Conservation (phyloP, 1,140 invertebrate species). For the Venturia canescens region DNA sequence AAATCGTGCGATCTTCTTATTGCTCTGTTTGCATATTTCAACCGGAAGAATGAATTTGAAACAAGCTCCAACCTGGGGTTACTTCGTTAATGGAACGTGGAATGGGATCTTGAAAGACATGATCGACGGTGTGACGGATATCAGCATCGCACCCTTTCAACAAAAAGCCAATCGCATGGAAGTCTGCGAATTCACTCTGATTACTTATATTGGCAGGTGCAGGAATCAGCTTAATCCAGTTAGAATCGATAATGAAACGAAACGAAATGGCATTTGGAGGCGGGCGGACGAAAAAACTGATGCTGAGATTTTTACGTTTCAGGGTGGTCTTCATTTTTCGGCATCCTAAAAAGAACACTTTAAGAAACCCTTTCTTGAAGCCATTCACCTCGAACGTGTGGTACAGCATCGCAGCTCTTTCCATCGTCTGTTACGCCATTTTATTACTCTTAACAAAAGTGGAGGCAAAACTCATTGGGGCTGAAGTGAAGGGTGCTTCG, state of each 20-base stretch:
- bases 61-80: conserved; percentile 81
- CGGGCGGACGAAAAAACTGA: no score
- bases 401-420: conserved; percentile 56
- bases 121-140: conserved; percentile 78
- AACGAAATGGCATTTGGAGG: no score
- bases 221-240: neutral
- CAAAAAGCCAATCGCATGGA: conserved; percentile 78
- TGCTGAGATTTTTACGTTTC: conserved; percentile 59
- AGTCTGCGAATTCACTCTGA: conserved; percentile 79
- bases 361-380: conserved; percentile 76
- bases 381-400: conserved; percentile 62
- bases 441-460: conserved; percentile 54
- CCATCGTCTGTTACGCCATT: conserved; percentile 57
- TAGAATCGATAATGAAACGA: no score
- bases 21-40: conserved; percentile 7
- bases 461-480: conserved; percentile 45
- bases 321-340: conserved; percentile 81
- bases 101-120: conserved; percentile 83
- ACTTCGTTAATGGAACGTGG: conserved; percentile 80
- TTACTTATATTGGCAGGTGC: conserved; percentile 80
- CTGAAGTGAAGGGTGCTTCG: neutral
- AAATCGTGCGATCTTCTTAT: neutral
- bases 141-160: conserved; percentile 80
- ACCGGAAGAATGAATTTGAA: conserved; percentile 75
- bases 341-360: conserved; percentile 79